Conservation (phyloP, 2,888 invertebrate genomes). For the Onchidella celtica region DNA sequence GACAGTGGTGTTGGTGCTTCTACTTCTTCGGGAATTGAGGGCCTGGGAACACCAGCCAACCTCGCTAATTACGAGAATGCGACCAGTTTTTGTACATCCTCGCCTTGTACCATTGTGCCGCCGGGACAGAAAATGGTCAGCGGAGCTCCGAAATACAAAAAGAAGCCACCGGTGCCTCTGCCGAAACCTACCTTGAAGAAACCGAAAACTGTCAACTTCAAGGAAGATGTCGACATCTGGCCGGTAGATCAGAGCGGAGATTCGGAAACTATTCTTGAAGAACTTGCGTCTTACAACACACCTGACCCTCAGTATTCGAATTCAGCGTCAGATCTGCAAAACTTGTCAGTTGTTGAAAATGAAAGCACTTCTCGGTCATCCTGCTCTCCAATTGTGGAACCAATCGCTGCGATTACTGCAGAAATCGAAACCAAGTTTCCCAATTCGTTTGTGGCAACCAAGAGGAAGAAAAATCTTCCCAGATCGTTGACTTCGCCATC, state of each 20-base stretch:
- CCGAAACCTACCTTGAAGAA: slow-evolving; percentile 22
- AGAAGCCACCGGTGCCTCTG: slow-evolving; percentile 21
- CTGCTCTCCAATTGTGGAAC: neutral
- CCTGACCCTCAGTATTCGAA: neutral
- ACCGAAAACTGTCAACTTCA: slow-evolving; percentile 40
- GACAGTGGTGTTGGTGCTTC: slow-evolving; percentile 47
- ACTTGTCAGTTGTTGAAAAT: neutral
- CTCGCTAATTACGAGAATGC: slow-evolving; percentile 12
- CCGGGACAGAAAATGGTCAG: neutral
- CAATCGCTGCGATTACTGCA: slow-evolving; percentile 17
- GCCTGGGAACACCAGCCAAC: neutral
- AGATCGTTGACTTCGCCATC: slow-evolving; percentile 12
- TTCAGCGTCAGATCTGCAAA: neutral
- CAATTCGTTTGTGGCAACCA: slow-evolving; percentile 44
- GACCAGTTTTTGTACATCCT: slow-evolving; percentile 3
- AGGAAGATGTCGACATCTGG: slow-evolving; percentile 36
- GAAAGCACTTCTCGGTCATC: neutral
- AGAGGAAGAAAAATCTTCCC: slow-evolving; percentile 10
- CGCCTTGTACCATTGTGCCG: neutral
- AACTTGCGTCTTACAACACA: neutral
- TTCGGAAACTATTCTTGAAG: slow-evolving; percentile 24
- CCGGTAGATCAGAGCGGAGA: neutral
- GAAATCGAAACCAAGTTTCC: slow-evolving; percentile 46
- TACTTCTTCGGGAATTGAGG: slow-evolving; percentile 43
- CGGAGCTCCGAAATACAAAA: neutral